phyloP scores from a whole-genome alignment of 2,113 vertebrate genomes.

The Psammodynastes pulverulentus region DNA sequence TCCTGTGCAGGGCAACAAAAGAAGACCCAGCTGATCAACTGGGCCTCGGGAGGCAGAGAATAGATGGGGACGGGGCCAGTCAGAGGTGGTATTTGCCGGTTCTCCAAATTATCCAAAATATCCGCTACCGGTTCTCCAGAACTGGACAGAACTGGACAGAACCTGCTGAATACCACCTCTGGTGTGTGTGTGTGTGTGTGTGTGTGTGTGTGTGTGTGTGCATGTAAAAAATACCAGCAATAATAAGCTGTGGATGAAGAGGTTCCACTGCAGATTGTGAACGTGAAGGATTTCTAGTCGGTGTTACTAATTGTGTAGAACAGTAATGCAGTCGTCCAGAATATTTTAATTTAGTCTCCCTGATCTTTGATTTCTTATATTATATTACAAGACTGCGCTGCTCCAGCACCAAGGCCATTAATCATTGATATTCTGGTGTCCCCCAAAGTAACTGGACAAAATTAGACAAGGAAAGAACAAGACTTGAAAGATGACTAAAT shows the following conservation, averaged over 20 bases:
- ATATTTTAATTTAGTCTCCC: constrained; percentile 44
- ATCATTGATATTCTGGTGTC: constrained; percentile 48
- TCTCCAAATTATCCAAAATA: no score
- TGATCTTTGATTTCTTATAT: constrained; percentile 55
- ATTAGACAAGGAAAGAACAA: constrained; percentile 38
- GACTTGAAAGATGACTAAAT: constrained; percentile 10
- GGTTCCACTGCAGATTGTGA: constrained; percentile 33
- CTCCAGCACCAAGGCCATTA: constrained; percentile 46
- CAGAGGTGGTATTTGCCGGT: no score
- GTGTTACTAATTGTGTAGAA: constrained; percentile 39
- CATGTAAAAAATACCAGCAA: constrained; percentile 44
- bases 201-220: no score
- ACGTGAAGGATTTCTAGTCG: constrained; percentile 42
- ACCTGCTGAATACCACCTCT: no score
- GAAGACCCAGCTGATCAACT: no score
- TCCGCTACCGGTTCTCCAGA: no score
- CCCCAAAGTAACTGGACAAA: constrained; percentile 30
- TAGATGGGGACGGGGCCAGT: no score
- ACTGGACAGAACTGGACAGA: no score
- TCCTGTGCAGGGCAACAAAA: no score
- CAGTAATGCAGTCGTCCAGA: constrained; percentile 35
- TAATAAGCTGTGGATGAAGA: constrained; percentile 44
- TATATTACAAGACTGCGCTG: constrained; percentile 47
- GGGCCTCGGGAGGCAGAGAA: no score
- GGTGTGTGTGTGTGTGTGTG: no score